Conservation (phyloP, 2,888 invertebrate genomes). For the Eurytoma adleriae region DNA sequence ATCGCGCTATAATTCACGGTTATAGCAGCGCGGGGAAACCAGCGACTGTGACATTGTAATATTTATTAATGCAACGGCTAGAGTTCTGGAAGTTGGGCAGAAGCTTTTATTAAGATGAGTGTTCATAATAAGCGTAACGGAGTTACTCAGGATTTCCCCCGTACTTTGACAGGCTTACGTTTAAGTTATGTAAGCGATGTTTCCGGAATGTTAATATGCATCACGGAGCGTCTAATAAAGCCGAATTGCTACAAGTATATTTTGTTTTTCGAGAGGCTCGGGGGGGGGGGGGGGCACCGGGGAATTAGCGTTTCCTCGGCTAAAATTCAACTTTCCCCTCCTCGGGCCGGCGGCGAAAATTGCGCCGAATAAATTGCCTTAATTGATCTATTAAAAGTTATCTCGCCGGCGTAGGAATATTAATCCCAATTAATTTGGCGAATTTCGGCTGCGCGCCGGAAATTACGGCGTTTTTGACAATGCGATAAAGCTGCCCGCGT, state of each 20-base stretch:
- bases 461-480: too few species aligned
- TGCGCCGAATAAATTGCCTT: conserved; percentile 34
- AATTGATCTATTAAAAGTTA: conserved; percentile 25
- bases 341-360: not conserved
- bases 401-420: not conserved
- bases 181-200: conserved; percentile 52
- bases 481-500: not conserved
- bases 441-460: not conserved
- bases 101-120: conserved; percentile 58
- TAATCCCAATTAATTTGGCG: conserved; percentile 1
- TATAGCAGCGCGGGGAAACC: not conserved
- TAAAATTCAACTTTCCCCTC: conserved; percentile 16
- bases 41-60: conserved; percentile 44
- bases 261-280: conserved; percentile 33
- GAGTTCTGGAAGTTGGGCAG: conserved; percentile 39
- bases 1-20: conserved; percentile 27
- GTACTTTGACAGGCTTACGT: conserved; percentile 53
- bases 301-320: conserved; percentile 22
- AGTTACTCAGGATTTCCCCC: conserved; percentile 53
- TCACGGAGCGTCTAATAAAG: conserved; percentile 37
- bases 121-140: conserved; percentile 53
- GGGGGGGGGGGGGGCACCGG: not conserved
- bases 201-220: conserved; percentile 50
- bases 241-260: conserved; percentile 38
- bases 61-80: conserved; percentile 54